Evolutionary conservation across 2,113 vertebrate genomes (phyloP).

Genomic region (Xiphophorus couchianus): DNA sequence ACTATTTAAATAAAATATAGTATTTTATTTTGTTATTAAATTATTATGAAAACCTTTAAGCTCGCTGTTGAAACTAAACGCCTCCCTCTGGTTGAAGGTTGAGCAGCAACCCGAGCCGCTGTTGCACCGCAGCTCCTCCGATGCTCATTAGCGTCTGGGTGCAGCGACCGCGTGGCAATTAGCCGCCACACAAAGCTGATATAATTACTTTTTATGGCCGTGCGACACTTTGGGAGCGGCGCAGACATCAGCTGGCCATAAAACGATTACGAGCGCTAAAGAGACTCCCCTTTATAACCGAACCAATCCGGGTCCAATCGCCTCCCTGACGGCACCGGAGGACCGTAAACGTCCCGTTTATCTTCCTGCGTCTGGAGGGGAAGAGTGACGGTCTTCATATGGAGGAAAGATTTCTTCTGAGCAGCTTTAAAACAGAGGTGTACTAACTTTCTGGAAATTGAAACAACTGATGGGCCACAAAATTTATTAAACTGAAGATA

Average conservation of each 20-base stretch:
- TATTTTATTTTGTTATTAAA: too few relatives aligned
- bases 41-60: not conserved
- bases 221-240: conserved; percentile 13
- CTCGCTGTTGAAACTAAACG: not conserved
- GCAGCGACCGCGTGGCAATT: conserved; percentile 40
- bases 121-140: conserved; percentile 27
- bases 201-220: conserved; percentile 63
- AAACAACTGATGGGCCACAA: too few relatives aligned
- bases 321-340: conserved; percentile 29
- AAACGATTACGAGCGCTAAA: conserved; percentile 58
- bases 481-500: too few relatives aligned
- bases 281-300: conserved; percentile 53
- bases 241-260: conserved; percentile 46
- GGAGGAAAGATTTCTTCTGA: conserved; percentile 10
- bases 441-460: too few relatives aligned
- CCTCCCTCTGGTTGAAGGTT: not conserved
- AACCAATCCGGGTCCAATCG: conserved; percentile 42
- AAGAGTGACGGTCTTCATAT: conserved; percentile 39
- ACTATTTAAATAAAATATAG: too few relatives aligned
- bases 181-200: conserved; percentile 59
- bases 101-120: not conserved
- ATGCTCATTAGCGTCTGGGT: conserved; percentile 58
- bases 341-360: too few relatives aligned
- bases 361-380: conserved; percentile 9
- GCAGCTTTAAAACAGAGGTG: not conserved